These are phyloP conservation scores for Myotis brandtii DNA, from an alignment of 2,113 vertebrate genomes.

Conservation along the genomic window DNA sequence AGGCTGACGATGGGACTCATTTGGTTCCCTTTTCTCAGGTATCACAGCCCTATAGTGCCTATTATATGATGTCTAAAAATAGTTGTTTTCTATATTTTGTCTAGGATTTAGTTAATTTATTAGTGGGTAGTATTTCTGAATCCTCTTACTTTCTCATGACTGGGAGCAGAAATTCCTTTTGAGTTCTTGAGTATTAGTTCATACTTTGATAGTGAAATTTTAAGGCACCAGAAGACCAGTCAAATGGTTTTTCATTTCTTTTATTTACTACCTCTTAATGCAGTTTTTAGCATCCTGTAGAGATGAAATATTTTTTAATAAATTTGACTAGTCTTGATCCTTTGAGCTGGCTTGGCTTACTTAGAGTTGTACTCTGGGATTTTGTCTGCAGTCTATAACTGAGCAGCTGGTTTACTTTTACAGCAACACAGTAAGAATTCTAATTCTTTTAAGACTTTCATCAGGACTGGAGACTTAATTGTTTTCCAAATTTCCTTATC, in stretches of 20 bases:
- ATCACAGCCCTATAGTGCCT: not conserved
- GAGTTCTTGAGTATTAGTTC: not conserved
- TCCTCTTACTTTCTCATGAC: not conserved
- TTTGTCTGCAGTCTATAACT: not conserved
- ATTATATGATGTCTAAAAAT: not conserved
- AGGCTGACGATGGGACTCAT: not conserved
- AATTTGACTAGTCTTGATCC: not conserved
- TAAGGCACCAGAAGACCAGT: not conserved
- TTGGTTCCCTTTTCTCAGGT: not conserved
- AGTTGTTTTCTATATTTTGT: slow-evolving; percentile 11
- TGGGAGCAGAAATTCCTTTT: slow-evolving; percentile 11
- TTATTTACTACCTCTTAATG: not conserved
- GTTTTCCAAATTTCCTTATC: not conserved
- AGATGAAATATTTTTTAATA: not conserved
- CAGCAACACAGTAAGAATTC: not conserved
- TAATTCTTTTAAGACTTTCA: not conserved
- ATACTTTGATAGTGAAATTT: not conserved
- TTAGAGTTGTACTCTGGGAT: not conserved
- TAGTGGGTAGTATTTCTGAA: slow-evolving; percentile 6
- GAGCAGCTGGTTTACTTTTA: not conserved
- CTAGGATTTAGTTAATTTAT: not conserved
- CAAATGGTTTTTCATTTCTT: not conserved
- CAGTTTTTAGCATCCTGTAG: not conserved
- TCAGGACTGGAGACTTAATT: not conserved
- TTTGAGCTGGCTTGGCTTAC: not conserved